Evolutionary conservation across 2,113 vertebrate species (phyloP).

Genomic region (Salvelinus namaycush): DNA sequence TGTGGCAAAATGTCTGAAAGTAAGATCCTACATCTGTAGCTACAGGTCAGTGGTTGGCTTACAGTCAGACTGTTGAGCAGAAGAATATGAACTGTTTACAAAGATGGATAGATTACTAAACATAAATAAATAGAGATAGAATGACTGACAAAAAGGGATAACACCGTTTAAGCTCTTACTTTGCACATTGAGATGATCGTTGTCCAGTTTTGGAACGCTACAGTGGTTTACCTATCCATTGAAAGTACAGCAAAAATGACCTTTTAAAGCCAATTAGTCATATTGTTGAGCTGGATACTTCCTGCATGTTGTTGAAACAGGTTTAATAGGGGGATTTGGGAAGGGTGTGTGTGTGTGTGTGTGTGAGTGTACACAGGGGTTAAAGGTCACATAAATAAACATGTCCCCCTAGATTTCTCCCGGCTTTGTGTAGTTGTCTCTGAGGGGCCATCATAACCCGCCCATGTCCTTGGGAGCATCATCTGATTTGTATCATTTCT

Average conservation of each 20-base stretch:
- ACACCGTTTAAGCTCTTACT: too few relatives aligned
- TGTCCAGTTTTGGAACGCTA: too few relatives aligned
- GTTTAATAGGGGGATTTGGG: slow-evolving; percentile 6
- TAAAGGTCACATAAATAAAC: slow-evolving; percentile 46
- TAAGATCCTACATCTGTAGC: too few relatives aligned
- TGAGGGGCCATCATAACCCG: neutral
- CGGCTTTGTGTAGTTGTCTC: slow-evolving; percentile 38
- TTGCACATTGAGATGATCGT: too few relatives aligned
- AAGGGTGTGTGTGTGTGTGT: neutral
- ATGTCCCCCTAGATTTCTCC: slow-evolving; percentile 13
- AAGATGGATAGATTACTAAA: neutral
- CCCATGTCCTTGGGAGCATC: slow-evolving; percentile 44
- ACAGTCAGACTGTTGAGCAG: neutral
- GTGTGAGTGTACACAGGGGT: neutral
- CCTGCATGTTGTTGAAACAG: slow-evolving; percentile 13
- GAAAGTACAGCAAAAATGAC: too few relatives aligned
- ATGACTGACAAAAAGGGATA: neutral
- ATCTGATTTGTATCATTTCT: slow-evolving; percentile 37
- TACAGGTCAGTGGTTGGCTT: neutral
- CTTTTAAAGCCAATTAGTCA: neutral
- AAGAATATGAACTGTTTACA: neutral
- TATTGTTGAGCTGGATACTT: neutral
- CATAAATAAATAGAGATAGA: neutral
- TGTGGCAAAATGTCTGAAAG: too few relatives aligned
- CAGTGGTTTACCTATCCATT: too few relatives aligned